phyloP scores from a whole-genome alignment of 1,140 invertebrate species.

The Drosophila lowei region DNA sequence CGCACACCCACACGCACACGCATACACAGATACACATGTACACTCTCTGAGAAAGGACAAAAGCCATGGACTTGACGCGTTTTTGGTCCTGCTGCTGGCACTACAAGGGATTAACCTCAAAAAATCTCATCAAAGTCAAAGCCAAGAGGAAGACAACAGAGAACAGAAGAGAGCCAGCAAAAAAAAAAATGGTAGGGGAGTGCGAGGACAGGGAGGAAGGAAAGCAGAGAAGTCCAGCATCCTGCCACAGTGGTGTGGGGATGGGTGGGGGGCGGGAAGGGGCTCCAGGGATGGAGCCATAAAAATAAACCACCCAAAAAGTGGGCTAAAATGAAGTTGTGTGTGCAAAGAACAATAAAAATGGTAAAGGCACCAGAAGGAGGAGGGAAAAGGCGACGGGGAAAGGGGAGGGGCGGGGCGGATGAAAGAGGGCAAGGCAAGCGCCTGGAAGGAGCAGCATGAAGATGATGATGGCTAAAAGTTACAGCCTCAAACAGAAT shows the following conservation, averaged over 20 bases:
- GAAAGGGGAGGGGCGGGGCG: background rate
- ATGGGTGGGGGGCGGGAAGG: background rate
- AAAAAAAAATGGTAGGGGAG: slow-evolving; percentile 19
- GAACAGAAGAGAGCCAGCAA: background rate
- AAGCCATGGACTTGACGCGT: slow-evolving; percentile 75
- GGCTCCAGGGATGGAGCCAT: slow-evolving; percentile 63
- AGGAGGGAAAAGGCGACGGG: slow-evolving; percentile 1
- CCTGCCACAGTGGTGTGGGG: too few species aligned
- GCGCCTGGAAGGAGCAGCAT: slow-evolving; percentile 1
- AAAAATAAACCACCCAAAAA: slow-evolving; percentile 79
- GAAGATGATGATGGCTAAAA: slow-evolving; percentile 66
- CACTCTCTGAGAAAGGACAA: slow-evolving; percentile 43
- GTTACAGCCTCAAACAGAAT: slow-evolving; percentile 53
- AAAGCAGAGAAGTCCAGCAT: too few species aligned
- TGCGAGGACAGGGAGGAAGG: slow-evolving; percentile 7
- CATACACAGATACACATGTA: slow-evolving; percentile 3
- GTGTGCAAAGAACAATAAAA: slow-evolving; percentile 79
- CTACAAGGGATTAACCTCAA: slow-evolving; percentile 81
- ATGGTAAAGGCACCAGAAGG: slow-evolving; percentile 51
- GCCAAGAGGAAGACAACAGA: slow-evolving; percentile 58
- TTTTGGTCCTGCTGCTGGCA: slow-evolving; percentile 62
- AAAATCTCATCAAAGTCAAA: slow-evolving; percentile 82
- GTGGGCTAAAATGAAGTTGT: slow-evolving; percentile 79
- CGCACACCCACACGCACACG: slow-evolving; percentile 11
- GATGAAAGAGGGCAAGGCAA: background rate